phyloP scores from a whole-genome alignment of 2,113 vertebrate genomes.

The Leuciscus idus region DNA sequence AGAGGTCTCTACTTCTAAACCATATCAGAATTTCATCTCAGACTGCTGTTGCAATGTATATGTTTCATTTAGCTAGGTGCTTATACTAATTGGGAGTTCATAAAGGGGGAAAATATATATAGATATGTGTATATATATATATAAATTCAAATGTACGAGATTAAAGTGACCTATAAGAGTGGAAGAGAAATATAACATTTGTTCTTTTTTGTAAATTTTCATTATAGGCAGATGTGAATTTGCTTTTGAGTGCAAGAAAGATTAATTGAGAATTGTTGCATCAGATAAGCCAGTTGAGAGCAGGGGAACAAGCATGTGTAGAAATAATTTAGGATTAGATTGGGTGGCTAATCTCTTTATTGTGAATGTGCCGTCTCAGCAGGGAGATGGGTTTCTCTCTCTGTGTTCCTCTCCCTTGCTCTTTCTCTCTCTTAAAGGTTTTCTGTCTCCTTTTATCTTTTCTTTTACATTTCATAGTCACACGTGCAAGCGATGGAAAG shows the following conservation, averaged over 20 bases:
- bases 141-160: not conserved
- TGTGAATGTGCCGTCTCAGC: slow-evolving; percentile 89
- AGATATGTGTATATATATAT: not conserved
- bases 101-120: not conserved
- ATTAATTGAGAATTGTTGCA: slow-evolving; percentile 82
- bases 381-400: slow-evolving; percentile 66
- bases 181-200: not conserved
- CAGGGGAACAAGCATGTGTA: slow-evolving; percentile 76
- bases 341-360: slow-evolving; percentile 91
- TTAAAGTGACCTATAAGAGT: not conserved
- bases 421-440: slow-evolving; percentile 41
- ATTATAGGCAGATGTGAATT: slow-evolving; percentile 41
- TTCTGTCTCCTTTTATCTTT: slow-evolving; percentile 33
- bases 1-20: not conserved
- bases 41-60: not conserved
- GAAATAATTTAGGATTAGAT: slow-evolving; percentile 93
- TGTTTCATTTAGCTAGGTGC: not conserved
- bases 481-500: not conserved
- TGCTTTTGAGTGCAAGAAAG: slow-evolving; percentile 72
- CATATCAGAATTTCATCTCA: not conserved
- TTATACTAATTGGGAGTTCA: not conserved
- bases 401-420: slow-evolving; percentile 32
- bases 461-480: slow-evolving; percentile 19
- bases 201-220: not conserved
- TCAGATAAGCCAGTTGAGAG: slow-evolving; percentile 84